Base-by-base conservation (phyloP, 2,888 invertebrate species). In the Synergus gifuensis region DNA sequence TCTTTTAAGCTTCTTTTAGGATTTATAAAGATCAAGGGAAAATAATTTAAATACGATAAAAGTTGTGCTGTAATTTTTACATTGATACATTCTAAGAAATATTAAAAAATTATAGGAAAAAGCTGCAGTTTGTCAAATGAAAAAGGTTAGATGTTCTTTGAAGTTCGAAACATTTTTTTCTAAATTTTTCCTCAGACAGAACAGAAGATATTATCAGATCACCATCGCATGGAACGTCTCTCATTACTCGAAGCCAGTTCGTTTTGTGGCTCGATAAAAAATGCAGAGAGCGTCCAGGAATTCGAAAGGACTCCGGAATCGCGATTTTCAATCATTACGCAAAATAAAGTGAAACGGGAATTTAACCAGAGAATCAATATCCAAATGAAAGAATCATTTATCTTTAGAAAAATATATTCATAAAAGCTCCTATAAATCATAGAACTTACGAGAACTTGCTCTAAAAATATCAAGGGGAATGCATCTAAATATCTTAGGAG, bases 251-350 rank as follows among this genome's bases (percentile, higher is more conserved):
- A 54, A 54, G 54, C 73, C 73, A 73, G 36, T 73, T 73, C 49
- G 49, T 73, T 73, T 69, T 73, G 73, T 73, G 73, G n/a, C 49
- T 54, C 49, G 28, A 73, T 73, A 73, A 73, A 73, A 73, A 73
- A 73, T 54, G 49, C 69, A 49, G 22, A 69, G 69, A 49, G 36
- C 36, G 49, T 73, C n/a, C 54, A 49, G 49, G 36, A 73, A 73
- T 73, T 54, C 73, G 73, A 73, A 73, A 73, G 36, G 49, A 73
- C 73, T 49, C 73, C 36, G 36, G 60, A 73, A 73, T 73, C 73
- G 54, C 73, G 46, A 46, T 73, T 73, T 73, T 54, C 54, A 49
- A 28, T 36, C 28, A 73, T 73, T 54, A 54, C 49, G 73, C 28
- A 49, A 49, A 22, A 54, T 54, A 54, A 54, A 54, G 54, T 40